A percentile compares a stretch with the other conserved stretches of the same genome.
phyloP scores from a whole-genome alignment of 2,888 invertebrate species.

The Drosophila ezoana region DNA sequence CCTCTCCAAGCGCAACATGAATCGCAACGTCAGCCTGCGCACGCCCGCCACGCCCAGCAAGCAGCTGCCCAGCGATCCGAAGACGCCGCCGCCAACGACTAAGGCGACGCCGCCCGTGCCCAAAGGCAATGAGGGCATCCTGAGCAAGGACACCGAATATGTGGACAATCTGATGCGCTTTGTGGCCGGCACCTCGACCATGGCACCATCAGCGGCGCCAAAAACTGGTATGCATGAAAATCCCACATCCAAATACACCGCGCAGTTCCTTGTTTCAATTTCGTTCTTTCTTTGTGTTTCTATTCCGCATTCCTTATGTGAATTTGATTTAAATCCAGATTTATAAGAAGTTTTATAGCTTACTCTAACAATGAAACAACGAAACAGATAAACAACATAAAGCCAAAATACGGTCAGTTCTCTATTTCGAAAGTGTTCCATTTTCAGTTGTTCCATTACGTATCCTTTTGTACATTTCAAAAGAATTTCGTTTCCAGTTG shows the following conservation, averaged over 20 bases:
- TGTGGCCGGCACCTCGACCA: conserved; percentile 63
- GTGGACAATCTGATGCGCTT: conserved; percentile 78
- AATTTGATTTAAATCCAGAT: neutral
- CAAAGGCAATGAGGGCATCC: conserved; percentile 16
- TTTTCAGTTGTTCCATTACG: neutral
- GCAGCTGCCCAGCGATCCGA: conserved; percentile 40
- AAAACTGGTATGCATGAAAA: conserved; percentile 3
- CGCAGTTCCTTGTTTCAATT: neutral
- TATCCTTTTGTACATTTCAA: neutral
- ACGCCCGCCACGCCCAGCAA: conserved; percentile 69
- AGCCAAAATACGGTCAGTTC: too few relatives aligned
- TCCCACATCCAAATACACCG: neutral
- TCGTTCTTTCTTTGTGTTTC: neutral
- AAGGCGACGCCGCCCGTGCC: neutral
- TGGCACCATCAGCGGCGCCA: neutral
- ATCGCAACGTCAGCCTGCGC: conserved; percentile 80
- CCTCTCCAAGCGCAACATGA: conserved; percentile 81
- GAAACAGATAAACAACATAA: too few relatives aligned
- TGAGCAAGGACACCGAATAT: conserved; percentile 76
- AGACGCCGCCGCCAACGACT: neutral
- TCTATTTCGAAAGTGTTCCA: neutral
- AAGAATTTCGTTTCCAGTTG: too few relatives aligned
- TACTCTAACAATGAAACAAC: too few relatives aligned
- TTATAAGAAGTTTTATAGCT: neutral
- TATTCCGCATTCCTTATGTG: neutral